Conservation (phyloP, 2,113 vertebrate species). For the Tupaia chinensis region DNA sequence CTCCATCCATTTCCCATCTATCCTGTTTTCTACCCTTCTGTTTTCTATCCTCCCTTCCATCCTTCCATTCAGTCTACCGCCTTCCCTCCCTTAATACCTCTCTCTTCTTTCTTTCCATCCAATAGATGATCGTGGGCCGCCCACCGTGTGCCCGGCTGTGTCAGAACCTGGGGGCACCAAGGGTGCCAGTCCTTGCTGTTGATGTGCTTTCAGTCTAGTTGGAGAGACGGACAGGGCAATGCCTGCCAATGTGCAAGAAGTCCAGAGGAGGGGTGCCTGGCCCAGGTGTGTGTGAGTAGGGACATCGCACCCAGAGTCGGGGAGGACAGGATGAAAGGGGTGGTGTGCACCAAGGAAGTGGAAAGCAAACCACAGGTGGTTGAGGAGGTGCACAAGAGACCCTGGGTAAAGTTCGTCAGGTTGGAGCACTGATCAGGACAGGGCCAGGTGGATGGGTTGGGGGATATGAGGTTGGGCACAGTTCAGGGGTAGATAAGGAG, state of each 20-base stretch:
- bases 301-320: neutral
- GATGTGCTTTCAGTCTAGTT: neutral
- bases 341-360: too few relatives aligned
- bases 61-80: neutral
- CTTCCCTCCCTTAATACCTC: too few relatives aligned
- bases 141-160: neutral
- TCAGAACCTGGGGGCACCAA: neutral
- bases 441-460: neutral
- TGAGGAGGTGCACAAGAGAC: fast-evolving
- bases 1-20: too few relatives aligned
- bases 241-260: neutral
- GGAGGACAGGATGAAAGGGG: too few relatives aligned
- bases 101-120: neutral
- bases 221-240: neutral
- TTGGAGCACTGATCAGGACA: neutral
- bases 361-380: too few relatives aligned
- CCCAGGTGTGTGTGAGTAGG: neutral
- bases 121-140: neutral
- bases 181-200: neutral
- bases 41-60: neutral
- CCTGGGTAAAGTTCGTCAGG: neutral
- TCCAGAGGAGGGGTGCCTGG: too few relatives aligned
- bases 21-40: neutral
- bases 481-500: too few relatives aligned
- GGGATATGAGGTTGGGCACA: neutral